Evolutionary conservation across 2,888 invertebrate genomes (phyloP).

Genomic region (Acronicta aceris): DNA sequence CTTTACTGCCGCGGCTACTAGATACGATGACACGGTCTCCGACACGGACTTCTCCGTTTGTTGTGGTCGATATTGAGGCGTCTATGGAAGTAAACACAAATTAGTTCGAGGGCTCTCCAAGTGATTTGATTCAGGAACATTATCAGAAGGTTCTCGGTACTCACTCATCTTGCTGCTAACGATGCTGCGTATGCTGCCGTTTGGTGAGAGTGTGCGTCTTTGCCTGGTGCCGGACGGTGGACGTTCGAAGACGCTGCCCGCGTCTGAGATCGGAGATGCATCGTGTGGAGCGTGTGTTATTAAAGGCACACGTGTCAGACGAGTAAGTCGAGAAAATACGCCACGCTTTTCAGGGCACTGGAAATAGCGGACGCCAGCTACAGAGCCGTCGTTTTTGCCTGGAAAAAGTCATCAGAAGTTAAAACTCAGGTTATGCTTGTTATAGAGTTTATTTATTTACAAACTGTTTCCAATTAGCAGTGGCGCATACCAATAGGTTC

Average conservation of each 20-base stretch:
- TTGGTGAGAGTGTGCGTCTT: constrained; percentile 83
- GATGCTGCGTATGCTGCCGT: constrained; percentile 85
- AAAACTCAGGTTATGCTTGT: not conserved
- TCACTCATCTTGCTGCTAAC: constrained; percentile 89
- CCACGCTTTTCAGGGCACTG: constrained; percentile 97
- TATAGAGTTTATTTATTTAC: not conserved
- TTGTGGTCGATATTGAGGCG: constrained; percentile 84
- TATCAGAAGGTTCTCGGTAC: constrained; percentile 44
- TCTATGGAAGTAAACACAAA: constrained; percentile 64
- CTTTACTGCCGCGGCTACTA: constrained; percentile 95
- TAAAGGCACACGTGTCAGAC: constrained; percentile 93
- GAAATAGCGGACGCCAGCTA: constrained; percentile 97
- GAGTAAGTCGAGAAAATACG: constrained; percentile 97
- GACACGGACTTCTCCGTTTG: constrained; percentile 91
- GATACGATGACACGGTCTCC: constrained; percentile 98
- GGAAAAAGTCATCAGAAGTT: constrained; percentile 59
- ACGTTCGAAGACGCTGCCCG: constrained; percentile 84
- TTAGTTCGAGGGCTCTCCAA: constrained; percentile 4
- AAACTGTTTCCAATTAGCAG: not conserved
- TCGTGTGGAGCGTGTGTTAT: constrained; percentile 86
- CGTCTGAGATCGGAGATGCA: constrained; percentile 84
- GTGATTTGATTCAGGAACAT: not conserved
- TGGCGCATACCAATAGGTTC: constrained; percentile 94
- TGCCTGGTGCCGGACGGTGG: constrained; percentile 83
- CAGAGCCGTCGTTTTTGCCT: constrained; percentile 99